Evolutionary conservation across 1,140 invertebrate species (phyloP), one percentile per base, ranked within the genome.

Genomic region (Drosophila ficusphila): DNA sequence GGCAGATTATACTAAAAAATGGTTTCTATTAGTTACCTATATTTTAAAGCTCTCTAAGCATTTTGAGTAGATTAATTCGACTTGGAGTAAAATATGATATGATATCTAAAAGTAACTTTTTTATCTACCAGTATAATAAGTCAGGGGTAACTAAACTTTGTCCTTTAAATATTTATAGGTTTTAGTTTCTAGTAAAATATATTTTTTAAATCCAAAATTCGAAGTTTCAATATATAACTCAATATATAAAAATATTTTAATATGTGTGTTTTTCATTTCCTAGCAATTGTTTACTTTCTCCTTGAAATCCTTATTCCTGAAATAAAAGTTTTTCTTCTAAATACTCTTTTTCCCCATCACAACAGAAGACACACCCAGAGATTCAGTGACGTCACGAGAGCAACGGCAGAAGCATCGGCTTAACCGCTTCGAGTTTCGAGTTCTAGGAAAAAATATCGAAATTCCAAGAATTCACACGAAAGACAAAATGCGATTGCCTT

Each of bases 361-460:
- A 11, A 19, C 8, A 29, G 3, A 44, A 61, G 21, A 58, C 53
- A 60, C 18, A 27, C 36, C 57, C 18, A 36, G 5, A 11, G 19
- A 14, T n/a, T 1, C 58, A 47, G 21, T 79, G 77, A 79, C 77
- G 78, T 79, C 77, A 79, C 77, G 57, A 56, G n/a, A 46, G 42
- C 6, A 25, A n/a, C n/a, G n/a, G 34, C 48, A 47, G 16, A 9
- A 47, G 23, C 34, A 61, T 23, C 46, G 27, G 23, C 39, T 47
- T 18, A 39, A 39, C 68, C 58, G 57, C 12, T 60, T 38, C 51
- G 36, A n/a, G n/a, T 7, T 61, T 54, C 36, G 60, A 76, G 58
- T 90, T 90, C 89, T 90, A 90, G 89, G 89, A 90, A 90, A 89
- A 88, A 58, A 64, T 85, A 83, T 79, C 76, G 47, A 90, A 90